phyloP scores from a whole-genome alignment of 2,888 invertebrate genomes.

The Troides oblongomaculatus region DNA sequence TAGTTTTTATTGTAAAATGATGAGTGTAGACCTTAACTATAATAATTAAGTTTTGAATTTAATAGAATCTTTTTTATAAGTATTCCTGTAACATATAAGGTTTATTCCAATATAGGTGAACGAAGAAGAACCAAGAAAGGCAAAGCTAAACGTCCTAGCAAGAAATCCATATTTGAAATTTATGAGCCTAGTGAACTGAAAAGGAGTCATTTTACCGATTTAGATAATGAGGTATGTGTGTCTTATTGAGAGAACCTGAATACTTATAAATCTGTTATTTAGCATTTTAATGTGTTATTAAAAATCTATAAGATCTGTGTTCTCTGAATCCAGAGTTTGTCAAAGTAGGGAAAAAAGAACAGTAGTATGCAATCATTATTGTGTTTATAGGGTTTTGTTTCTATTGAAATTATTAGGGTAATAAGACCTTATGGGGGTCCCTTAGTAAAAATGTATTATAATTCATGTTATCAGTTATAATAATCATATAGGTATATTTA shows the following conservation, averaged over 20 bases:
- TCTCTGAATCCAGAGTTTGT: too few relatives aligned
- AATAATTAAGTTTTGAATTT: too few relatives aligned
- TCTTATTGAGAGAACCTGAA: neutral
- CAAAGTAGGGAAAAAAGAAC: too few relatives aligned
- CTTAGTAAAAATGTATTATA: neutral
- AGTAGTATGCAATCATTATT: too few relatives aligned
- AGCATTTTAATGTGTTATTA: too few relatives aligned
- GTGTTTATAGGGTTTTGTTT: too few relatives aligned
- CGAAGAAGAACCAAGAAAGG: constrained; percentile 86
- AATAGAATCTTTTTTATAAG: neutral
- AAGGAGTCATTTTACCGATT: constrained; percentile 96
- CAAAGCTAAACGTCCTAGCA: constrained; percentile 86
- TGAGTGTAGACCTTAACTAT: too few relatives aligned
- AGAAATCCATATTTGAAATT: constrained; percentile 94
- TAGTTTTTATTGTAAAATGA: neutral
- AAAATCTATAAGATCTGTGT: too few relatives aligned
- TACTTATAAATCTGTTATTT: neutral
- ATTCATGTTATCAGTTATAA: neutral
- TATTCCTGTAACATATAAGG: too few relatives aligned
- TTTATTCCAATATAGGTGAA: constrained; percentile 48
- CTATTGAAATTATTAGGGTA: too few relatives aligned
- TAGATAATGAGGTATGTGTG: constrained; percentile 86
- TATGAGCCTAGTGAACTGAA: constrained; percentile 99
- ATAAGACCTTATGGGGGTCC: too few relatives aligned
- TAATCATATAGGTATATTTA: neutral